Evolutionary conservation across 2,888 invertebrate species (phyloP).

Genomic region (Phaonia tiefii): DNA sequence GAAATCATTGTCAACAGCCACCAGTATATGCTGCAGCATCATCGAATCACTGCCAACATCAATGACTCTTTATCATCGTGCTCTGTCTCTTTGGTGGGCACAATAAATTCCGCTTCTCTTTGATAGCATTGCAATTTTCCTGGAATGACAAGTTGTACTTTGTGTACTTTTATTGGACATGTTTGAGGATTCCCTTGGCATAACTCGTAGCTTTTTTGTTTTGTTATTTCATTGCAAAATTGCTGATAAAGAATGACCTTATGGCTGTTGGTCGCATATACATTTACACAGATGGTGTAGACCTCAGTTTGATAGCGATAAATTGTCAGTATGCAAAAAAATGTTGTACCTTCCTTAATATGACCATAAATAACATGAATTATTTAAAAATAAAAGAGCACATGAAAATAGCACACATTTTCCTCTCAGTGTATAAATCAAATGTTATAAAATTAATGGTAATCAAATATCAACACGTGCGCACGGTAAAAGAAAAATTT

Average conservation of each 20-base stretch:
- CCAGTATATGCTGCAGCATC: background rate
- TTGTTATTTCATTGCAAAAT: conserved; percentile 17
- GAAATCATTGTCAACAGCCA: background rate
- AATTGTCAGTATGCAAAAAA: conserved; percentile 31
- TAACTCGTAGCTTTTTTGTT: background rate
- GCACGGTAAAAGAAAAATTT: background rate
- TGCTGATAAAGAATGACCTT: too few species aligned
- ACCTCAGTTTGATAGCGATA: too few species aligned
- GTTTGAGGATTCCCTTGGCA: conserved; percentile 21
- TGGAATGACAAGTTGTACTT: too few species aligned
- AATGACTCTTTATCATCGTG: too few species aligned
- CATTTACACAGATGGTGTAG: too few species aligned
- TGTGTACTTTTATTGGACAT: too few species aligned
- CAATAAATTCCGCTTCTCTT: too few species aligned
- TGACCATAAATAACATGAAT: conserved; percentile 30
- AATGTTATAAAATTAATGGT: conserved; percentile 21
- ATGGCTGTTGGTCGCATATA: conserved; percentile 14
- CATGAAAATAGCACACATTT: too few species aligned
- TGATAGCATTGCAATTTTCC: too few species aligned
- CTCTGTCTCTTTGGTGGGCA: too few species aligned
- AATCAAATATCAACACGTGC: conserved; percentile 5
- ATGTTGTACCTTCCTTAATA: conserved; percentile 22
- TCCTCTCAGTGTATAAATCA: conserved; percentile 33
- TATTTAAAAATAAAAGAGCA: conserved; percentile 19
- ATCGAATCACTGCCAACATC: background rate